Base-by-base conservation (phyloP, 2,113 vertebrate species). In the Otus sunia region DNA sequence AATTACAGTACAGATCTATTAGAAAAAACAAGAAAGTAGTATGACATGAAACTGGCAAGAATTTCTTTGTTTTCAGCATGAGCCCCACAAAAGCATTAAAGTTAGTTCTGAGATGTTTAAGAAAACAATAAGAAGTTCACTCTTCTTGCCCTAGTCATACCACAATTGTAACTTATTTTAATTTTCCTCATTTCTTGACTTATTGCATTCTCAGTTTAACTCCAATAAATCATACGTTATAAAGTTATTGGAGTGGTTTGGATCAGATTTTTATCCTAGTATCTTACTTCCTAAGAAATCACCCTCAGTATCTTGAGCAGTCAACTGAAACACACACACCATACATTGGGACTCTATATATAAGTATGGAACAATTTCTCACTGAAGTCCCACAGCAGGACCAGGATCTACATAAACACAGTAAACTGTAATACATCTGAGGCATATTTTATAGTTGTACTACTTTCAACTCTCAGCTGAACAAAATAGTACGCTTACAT, bases 331-430 rank as follows among this genome's bases (percentile, higher is more conserved):
- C 25, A 82, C 43, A 53, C 0, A 82, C 20, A 5, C 27, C 17
- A 26, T 11, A 32, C 1, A 3, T 0, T n/a, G 17, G 39, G 29
- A 64, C 15, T 32, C 34, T 36, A 9, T 11, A 34, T 5, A 2
- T 1, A 71, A 53, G 14, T 5, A 86, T 6, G 15, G 50, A 76
- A 77, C 45, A 36, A 62, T 71, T 80, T 72, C 41, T 63, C 43
- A 59, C 16, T n/a, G 1, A 77, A 84, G 59, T 52, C 45, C 74
- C 68, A 58, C 34, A 66, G 34, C 14, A 95, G 73, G 43, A 89
- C 45, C 29, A 82, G 26, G 19, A 60, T 47, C 52, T 84, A 74
- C 9, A 74, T 26, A 39, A 89, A 62, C 50, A 72, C 15, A 82
- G 6, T 27, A 49, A 79, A 71, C 63, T 56, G 32, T 7, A 63